Base-by-base conservation (phyloP, 2,113 vertebrate species). In the Phyllopteryx taeniolatus region DNA sequence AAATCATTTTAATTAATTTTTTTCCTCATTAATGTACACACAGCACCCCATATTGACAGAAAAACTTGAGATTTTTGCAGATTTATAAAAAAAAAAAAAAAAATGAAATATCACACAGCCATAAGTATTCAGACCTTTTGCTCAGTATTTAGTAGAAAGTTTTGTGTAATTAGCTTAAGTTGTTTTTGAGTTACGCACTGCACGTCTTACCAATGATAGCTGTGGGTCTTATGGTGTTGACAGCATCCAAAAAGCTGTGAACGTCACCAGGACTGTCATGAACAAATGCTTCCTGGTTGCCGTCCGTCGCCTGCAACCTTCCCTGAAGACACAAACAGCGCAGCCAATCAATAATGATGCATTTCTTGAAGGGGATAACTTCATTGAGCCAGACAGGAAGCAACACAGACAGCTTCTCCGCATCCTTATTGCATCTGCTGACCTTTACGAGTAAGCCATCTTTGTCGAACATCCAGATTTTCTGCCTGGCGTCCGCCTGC, bases 401-500 rank as follows among this genome's bases (percentile, higher is more conserved):
- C 15, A 49, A 72, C 20, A 43, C 70, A 74, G 4, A 91, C 87
- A 68, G 5, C 10, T 43, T 65, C 39, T 44, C 10, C 20, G 9
- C n/a, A 27, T 44, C 13, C 64, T 39, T n/a, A 35, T 35, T 95
- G 92, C 67, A 65, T 95, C 80, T 8, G 72, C 85, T 64, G 56
- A 98, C 97, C 95, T 98, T 92, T 39, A 95, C 82, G 67, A 99
- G 86, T 51, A 99, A 89, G 4, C 98, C 98, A 0, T 92, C 74
- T 78, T 98, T 96, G 87, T 99, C 98, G 68, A 94, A 96, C 96
- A 99, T 95, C 97, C 97, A 99, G 79, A 99, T 93, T 47, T 92
- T 96, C 39, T 88, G 70, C 44, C 82, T 91, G 67, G 98, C 98
- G 8, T 95, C 95, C 49, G 93, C 87, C 1, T 90, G 87, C 46